Base-by-base conservation (phyloP, 2,888 invertebrate genomes). In the Heliconius hortense region DNA sequence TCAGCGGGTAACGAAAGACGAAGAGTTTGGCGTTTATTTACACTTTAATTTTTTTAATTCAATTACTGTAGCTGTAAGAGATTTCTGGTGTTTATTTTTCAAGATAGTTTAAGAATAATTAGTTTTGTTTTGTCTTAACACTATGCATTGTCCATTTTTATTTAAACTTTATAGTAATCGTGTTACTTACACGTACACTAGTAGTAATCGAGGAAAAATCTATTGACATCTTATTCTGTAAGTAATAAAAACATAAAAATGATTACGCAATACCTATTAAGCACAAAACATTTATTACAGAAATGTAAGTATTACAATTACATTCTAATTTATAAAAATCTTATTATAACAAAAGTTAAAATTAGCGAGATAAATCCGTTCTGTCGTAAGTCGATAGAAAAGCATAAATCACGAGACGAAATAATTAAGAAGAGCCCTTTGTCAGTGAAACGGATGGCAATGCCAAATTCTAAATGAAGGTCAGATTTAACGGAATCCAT, bases 371-470 rank as follows among this genome's bases (percentile, higher is more conserved):
- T 31, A 74, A 74, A 69, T 39, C 43, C 26, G 53, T 26, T 74
- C n/a, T 13, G 35, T 13, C 21, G 63, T 56, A 64, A 26, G 56
- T 70, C 69, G 66, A 66, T 75, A 71, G 31, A 48, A 76, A 43
- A 63, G 39, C 73, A 73, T 70, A 77, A 77, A 75, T 77, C 77
- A 73, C 53, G 43, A 70, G 73, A 66, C 62, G 60, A 70, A 60
- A 75, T 75, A 66, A 75, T 77, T 75, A 75, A 76, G 71, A 72
- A 76, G 68, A 70, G 68, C 71, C 73, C 73, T 76, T 73, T 70
- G 77, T 68, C 68, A 69, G 71, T 62, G 21, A 73, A 73, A 75
- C 67, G 60, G 73, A 70, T 70, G 72, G 70, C 35, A 66, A 63
- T 73, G 56, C 64, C 72, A 71, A 73, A 75, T 75, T 77, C 66